Evolutionary conservation across 1,140 invertebrate genomes (phyloP).

Genomic region (Trichonephila inaurata): DNA sequence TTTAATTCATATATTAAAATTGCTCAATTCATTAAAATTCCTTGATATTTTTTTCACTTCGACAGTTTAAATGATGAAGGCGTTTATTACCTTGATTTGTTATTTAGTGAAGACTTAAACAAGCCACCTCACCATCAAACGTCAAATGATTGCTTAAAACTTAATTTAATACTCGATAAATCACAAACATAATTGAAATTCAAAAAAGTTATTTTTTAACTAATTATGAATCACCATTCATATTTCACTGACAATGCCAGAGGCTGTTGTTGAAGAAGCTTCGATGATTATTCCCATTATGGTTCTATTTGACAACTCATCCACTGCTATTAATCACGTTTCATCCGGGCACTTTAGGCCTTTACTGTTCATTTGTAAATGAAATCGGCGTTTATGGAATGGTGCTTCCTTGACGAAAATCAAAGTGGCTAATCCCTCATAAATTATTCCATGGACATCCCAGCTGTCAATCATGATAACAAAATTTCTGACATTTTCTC

Average conservation of each 20-base stretch:
- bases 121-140: background rate
- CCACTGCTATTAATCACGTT: background rate
- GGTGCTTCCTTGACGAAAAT: background rate
- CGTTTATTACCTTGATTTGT: background rate
- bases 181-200: background rate
- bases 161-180: background rate
- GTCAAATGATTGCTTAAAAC: background rate
- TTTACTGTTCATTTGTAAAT: background rate
- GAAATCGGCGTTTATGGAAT: background rate
- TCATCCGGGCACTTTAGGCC: background rate
- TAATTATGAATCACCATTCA: background rate
- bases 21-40: background rate
- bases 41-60: background rate
- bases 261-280: background rate
- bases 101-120: background rate
- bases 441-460: slow-evolving; percentile 31
- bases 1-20: background rate
- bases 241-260: background rate
- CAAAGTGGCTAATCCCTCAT: slow-evolving; percentile 19
- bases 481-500: slow-evolving; percentile 6
- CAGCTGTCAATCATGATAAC: slow-evolving; percentile 29
- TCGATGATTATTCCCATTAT: background rate
- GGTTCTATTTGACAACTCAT: background rate
- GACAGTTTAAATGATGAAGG: background rate
- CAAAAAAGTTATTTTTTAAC: background rate